Percentiles rank a stretch among this genome's conserved stretches.
Evolutionary conservation across 2,113 vertebrate species (phyloP).

Genomic region (Seriola rivoliana): DNA sequence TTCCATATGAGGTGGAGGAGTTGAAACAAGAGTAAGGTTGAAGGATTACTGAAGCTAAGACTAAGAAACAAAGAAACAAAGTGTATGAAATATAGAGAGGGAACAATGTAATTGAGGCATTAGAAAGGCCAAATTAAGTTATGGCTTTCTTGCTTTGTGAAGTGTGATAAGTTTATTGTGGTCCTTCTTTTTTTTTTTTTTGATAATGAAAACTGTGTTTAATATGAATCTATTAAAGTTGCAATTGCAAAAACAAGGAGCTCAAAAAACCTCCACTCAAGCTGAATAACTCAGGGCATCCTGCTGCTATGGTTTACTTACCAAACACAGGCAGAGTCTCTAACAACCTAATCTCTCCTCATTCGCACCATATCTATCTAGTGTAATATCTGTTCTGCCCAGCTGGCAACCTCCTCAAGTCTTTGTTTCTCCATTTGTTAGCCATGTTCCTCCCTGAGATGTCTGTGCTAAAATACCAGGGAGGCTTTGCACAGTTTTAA

Average conservation of each 20-base stretch:
- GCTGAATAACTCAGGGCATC: slow-evolving; percentile 29
- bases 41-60: not conserved
- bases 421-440: slow-evolving; percentile 54
- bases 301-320: slow-evolving; percentile 46
- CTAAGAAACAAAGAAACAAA: not conserved
- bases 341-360: slow-evolving; percentile 33
- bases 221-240: slow-evolving; percentile 43
- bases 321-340: slow-evolving; percentile 30
- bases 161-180: not conserved
- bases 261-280: slow-evolving; percentile 4
- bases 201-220: slow-evolving; percentile 41
- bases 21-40: not conserved
- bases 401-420: slow-evolving; percentile 35
- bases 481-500: slow-evolving; percentile 59
- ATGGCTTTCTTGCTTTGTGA: slow-evolving; percentile 2
- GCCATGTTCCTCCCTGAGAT: slow-evolving; percentile 28
- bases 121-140: slow-evolving; percentile 32
- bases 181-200: slow-evolving; percentile 20
- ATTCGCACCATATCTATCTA: slow-evolving; percentile 35
- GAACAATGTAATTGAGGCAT: slow-evolving; percentile 9
- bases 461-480: slow-evolving; percentile 15
- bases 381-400: slow-evolving; percentile 47
- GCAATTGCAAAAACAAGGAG: slow-evolving; percentile 29
- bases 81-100: not conserved
- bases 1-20: not conserved